Evolutionary conservation across 2,797 vertebrate genomes (phyloP).

Genomic region (Oryzias sinensis): DNA sequence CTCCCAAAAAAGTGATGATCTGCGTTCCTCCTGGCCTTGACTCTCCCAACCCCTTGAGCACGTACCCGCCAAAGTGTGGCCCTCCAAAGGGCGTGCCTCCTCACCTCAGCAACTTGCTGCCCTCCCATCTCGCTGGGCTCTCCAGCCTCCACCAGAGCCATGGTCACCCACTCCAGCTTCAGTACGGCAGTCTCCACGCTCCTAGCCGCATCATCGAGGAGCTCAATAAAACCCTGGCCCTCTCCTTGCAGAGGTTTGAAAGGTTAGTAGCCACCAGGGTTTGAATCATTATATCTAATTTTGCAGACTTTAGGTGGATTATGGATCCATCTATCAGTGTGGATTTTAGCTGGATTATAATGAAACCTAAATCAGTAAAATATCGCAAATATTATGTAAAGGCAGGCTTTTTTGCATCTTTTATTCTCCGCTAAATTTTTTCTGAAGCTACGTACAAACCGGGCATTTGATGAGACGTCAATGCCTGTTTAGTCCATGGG

Average conservation of each 20-base stretch:
- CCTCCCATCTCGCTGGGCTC: constrained; percentile 82
- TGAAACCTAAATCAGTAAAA: neutral
- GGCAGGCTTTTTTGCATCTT: no score
- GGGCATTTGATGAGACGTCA: no score
- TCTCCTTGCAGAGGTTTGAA: constrained; percentile 98
- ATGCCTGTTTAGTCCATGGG: no score
- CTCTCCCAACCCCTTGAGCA: constrained; percentile 74
- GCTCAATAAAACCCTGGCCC: constrained; percentile 96
- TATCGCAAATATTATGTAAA: no score
- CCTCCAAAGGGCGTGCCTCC: constrained; percentile 79
- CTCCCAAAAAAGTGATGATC: constrained; percentile 99
- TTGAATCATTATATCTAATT: constrained; percentile 30
- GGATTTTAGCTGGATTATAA: constrained; percentile 6
- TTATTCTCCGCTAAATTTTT: no score
- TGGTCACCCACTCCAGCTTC: constrained; percentile 89
- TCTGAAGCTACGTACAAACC: no score
- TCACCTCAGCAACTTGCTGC: constrained; percentile 86
- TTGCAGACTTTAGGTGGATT: constrained; percentile 29
- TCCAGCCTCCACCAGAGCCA: constrained; percentile 69
- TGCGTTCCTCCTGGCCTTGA: constrained; percentile 91
- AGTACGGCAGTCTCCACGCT: constrained; percentile 87
- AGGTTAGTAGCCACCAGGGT: constrained; percentile 77
- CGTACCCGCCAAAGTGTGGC: constrained; percentile 85
- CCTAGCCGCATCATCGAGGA: constrained; percentile 96
- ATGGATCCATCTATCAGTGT: constrained; percentile 28